phyloP scores from a whole-genome alignment of 2,113 vertebrate genomes.

The Bos javanicus region DNA sequence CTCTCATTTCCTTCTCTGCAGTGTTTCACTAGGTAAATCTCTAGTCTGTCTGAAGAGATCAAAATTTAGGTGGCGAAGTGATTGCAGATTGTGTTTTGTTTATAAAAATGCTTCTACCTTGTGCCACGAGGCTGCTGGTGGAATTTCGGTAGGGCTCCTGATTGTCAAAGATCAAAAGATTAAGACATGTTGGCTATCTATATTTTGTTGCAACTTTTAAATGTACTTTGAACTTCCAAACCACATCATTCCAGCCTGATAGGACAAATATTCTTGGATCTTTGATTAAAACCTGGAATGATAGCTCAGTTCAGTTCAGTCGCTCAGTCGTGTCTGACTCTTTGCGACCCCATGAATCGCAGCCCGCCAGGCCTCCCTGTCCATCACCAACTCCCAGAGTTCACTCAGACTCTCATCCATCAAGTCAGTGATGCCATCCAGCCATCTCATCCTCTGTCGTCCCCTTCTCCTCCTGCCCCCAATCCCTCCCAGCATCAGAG shows the following conservation, averaged over 20 bases:
- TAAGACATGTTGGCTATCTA: slow-evolving; percentile 58
- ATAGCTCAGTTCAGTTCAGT: slow-evolving; percentile 65
- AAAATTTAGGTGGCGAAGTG: background rate
- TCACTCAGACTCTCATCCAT: too few species aligned
- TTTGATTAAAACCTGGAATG: slow-evolving; percentile 81
- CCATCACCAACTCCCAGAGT: too few species aligned
- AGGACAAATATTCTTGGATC: slow-evolving; percentile 83
- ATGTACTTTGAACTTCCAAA: slow-evolving; percentile 80
- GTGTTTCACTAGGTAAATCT: background rate
- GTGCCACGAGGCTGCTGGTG: too few species aligned
- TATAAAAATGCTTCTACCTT: background rate
- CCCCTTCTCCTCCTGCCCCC: too few species aligned
- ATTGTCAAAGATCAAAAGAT: background rate
- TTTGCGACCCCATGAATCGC: too few species aligned
- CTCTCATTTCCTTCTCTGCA: background rate
- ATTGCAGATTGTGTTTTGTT: background rate
- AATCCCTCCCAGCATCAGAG: too few species aligned
- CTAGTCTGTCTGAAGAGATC: background rate
- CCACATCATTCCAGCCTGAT: slow-evolving; percentile 86
- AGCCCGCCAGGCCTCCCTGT: too few species aligned
- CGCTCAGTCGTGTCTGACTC: too few species aligned
- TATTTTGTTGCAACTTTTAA: slow-evolving; percentile 77
- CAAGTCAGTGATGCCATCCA: too few species aligned
- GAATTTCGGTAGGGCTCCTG: background rate
- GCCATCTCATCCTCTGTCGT: too few species aligned